Evolutionary conservation across 2,113 vertebrate genomes (phyloP), one percentile per base, ranked within the genome.

Genomic region (Recurvirostra avosetta): DNA sequence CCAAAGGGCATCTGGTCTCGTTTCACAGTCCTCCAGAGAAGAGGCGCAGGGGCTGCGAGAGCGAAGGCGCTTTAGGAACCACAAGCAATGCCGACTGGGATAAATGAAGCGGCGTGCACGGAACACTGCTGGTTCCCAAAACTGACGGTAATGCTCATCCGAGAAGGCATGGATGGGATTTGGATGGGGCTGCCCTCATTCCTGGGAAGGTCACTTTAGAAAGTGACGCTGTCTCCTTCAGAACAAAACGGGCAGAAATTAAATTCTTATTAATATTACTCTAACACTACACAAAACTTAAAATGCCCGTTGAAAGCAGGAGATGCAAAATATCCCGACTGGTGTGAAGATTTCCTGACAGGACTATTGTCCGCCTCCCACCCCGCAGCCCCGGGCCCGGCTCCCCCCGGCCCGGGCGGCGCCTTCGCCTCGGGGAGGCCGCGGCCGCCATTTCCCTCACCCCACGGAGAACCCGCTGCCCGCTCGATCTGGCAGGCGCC

Each of bases 21-120:
- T 75, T 86, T 67, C 32, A 34, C 6, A 43, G 50, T 58, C 16
- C 11, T 29, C 2, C 8, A 21, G 62, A 30, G 40, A 19, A 29
- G 15, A 36, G 25, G 7, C 40, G 25, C 8, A 41, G 10, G 2
- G 10, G 20, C 26, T 12, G 2, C 7, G 75, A 43, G 20, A 4
- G 9, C 9, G 50, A 36, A 85, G 30, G 23, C 13, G n/a, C 32
- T 66, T 73, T 23, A 6, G 36, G 27, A 80, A 26, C 18, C 1
- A 2, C 1, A 36, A 9, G 19, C 12, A 32, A 10, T 0, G 0
- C 8, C 32, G 17, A 14, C 15, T 45, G 41, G 27, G n/a, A 7
- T 36, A 58, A 19, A 34, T 0, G 4, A 14, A 71, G 21, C 0
- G 4, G 7, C 2, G 0, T 2, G 3, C 17, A 50, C 45, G 8